A percentile compares a stretch with the other conserved stretches of the same genome.
These are phyloP conservation scores for Microcebus lehilahytsara DNA, from an alignment of 2,113 vertebrate species.

Conservation along the genomic window DNA sequence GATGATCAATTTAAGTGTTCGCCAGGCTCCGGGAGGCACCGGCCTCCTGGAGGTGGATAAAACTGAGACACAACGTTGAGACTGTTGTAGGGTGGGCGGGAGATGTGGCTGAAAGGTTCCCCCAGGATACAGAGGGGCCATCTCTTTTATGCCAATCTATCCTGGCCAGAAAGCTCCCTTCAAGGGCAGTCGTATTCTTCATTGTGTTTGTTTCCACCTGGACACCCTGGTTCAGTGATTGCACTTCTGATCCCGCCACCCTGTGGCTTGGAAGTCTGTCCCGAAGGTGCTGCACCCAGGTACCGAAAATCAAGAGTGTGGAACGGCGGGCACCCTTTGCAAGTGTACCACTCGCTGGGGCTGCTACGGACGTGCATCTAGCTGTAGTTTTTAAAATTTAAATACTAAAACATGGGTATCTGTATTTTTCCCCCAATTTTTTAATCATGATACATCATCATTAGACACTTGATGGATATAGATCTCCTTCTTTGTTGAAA, in stretches of 20 bases:
- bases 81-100: background rate
- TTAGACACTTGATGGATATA: constrained; percentile 17
- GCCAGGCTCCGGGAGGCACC: constrained; percentile 25
- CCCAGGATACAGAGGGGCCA: background rate
- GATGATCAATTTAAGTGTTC: constrained; percentile 49
- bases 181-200: background rate
- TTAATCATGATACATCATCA: background rate
- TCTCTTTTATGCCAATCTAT: background rate
- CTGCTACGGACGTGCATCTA: background rate
- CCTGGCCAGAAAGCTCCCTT: background rate
- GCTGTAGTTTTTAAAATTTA: background rate
- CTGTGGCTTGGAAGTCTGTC: constrained; percentile 48
- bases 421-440: background rate
- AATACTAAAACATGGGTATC: background rate
- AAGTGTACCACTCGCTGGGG: background rate
- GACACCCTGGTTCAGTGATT: background rate
- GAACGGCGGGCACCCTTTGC: background rate
- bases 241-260: background rate
- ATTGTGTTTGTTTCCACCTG: constrained; percentile 54
- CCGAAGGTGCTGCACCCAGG: background rate
- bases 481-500: constrained; percentile 37
- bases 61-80: background rate
- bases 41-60: background rate
- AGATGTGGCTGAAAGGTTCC: background rate
- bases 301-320: background rate